phyloP scores from a whole-genome alignment of 2,888 invertebrate species.

The Dasysyrphus tricinctus region DNA sequence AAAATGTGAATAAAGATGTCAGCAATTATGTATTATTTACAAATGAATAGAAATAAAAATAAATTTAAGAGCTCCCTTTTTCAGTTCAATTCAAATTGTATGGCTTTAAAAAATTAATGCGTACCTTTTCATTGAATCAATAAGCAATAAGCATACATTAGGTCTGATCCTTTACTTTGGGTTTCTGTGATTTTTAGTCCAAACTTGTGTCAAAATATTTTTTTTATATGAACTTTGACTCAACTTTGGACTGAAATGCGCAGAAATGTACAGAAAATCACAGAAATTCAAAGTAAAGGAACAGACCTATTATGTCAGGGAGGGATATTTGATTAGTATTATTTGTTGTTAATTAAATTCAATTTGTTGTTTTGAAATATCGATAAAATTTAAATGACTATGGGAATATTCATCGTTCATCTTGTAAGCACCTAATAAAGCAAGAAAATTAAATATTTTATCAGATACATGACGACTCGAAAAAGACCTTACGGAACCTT shows the following conservation, averaged over 20 bases:
- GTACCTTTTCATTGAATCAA: background rate
- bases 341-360: background rate
- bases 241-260: too few species aligned
- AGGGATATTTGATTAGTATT: background rate
- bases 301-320: too few species aligned
- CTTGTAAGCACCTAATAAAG: background rate
- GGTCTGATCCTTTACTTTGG: too few species aligned
- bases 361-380: background rate
- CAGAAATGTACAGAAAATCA: too few species aligned
- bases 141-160: too few species aligned
- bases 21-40: slow-evolving; percentile 17
- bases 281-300: too few species aligned
- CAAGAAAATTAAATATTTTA: background rate
- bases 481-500: too few species aligned
- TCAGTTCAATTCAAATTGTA: background rate
- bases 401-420: background rate
- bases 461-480: too few species aligned
- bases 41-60: background rate
- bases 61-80: background rate
- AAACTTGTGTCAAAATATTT: too few species aligned
- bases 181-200: too few species aligned
- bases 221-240: too few species aligned
- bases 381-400: background rate
- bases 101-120: background rate
- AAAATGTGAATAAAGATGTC: background rate